Evolutionary conservation across 2,888 invertebrate genomes (phyloP).

Genomic region (Ethmia dodecea): DNA sequence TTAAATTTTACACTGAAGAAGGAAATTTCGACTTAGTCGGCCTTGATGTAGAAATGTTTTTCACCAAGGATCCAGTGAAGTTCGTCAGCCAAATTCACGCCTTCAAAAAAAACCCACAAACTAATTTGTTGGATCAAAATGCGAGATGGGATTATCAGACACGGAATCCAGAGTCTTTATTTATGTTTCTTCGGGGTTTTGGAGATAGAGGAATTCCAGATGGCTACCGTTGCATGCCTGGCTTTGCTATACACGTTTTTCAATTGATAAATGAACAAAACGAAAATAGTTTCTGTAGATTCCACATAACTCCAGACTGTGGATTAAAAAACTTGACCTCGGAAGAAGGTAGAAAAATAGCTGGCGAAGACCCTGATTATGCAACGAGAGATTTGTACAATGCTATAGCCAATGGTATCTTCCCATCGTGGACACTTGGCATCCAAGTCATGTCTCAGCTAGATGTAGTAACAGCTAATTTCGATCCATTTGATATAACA

Average conservation of each 20-base stretch:
- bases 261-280: conserved; percentile 86
- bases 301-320: conserved; percentile 92
- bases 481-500: conserved; percentile 66
- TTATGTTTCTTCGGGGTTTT: conserved; percentile 85
- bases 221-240: conserved; percentile 92
- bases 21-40: conserved; percentile 44
- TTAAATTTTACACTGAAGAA: conserved; percentile 39
- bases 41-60: conserved; percentile 76
- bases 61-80: conserved; percentile 70
- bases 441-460: conserved; percentile 57
- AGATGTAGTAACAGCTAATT: conserved; percentile 45
- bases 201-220: conserved; percentile 92
- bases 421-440: conserved; percentile 58
- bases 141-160: conserved; percentile 73
- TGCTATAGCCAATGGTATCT: conserved; percentile 82
- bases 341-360: conserved; percentile 79
- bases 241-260: conserved; percentile 93
- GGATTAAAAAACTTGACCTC: conserved; percentile 85
- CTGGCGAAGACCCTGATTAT: conserved; percentile 88
- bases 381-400: conserved; percentile 89
- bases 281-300: conserved; percentile 86
- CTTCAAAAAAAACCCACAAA: conserved; percentile 75
- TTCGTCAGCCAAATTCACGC: conserved; percentile 74
- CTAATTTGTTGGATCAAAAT: conserved; percentile 31
- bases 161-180: conserved; percentile 80